Evolutionary conservation across 1,140 invertebrate species (phyloP).

Genomic region (Conus ventricosus): DNA sequence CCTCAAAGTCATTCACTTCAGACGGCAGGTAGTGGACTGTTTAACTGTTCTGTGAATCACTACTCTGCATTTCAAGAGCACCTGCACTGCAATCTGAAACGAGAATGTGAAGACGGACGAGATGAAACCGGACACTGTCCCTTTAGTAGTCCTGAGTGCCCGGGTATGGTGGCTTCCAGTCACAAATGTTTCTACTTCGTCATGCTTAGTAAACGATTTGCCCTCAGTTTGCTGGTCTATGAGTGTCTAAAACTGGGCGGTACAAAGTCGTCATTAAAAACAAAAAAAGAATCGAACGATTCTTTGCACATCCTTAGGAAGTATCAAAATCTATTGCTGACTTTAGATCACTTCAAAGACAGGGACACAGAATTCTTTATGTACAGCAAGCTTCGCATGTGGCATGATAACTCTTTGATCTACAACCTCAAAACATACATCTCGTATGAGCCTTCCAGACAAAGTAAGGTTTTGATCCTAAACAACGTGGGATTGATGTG

Average conservation of each 20-base stretch:
- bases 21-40: neutral
- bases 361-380: neutral
- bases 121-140: constrained; percentile 4
- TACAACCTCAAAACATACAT: neutral
- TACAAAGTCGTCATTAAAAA: neutral
- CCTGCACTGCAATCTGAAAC: constrained; percentile 20
- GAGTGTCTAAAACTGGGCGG: neutral
- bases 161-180: neutral
- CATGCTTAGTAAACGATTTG: neutral
- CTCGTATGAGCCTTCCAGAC: too few relatives aligned
- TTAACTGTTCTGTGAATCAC: constrained; percentile 20
- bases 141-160: neutral
- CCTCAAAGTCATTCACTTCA: too few relatives aligned
- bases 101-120: constrained; percentile 11
- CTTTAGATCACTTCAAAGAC: too few relatives aligned
- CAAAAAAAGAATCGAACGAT: neutral
- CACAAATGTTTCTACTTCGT: too few relatives aligned
- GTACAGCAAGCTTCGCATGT: neutral
- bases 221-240: too few relatives aligned
- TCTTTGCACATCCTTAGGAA: too few relatives aligned
- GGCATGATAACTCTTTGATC: neutral
- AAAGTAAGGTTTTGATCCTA: neutral
- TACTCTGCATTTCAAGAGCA: neutral
- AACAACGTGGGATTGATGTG: neutral
- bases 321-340: too few relatives aligned